Conservation (phyloP, 2,797 vertebrate genomes). For the Gastrophryne carolinensis region DNA sequence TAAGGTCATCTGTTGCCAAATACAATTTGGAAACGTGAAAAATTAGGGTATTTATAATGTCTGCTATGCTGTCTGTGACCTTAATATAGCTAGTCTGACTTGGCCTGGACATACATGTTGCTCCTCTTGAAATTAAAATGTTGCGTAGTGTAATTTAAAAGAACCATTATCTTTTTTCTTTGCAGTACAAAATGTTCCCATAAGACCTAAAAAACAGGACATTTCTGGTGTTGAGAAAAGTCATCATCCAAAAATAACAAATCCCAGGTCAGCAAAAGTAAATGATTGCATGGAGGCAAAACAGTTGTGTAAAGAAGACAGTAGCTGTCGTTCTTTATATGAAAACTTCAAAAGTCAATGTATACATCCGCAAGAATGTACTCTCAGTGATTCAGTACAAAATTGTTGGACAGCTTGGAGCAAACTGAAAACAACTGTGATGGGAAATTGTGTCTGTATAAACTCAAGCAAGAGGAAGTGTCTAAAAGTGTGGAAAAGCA, state of each 20-base stretch:
- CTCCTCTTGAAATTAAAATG: background rate
- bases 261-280: fast-evolving
- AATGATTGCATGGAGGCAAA: conserved; percentile 54
- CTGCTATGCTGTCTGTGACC: no score
- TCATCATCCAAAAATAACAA: background rate
- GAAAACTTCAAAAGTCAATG: conserved; percentile 63
- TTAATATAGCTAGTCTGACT: no score
- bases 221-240: conserved; percentile 27
- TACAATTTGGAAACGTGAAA: no score
- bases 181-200: conserved; percentile 7
- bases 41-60: no score
- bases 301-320: conserved; percentile 56
- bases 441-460: conserved; percentile 64
- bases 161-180: background rate
- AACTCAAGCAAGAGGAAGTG: conserved; percentile 59
- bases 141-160: background rate
- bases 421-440: conserved; percentile 56
- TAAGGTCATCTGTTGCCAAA: no score
- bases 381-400: background rate
- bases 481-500: conserved; percentile 57
- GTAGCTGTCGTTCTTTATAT: conserved; percentile 52
- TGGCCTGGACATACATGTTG: no score
- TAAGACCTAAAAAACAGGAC: background rate
- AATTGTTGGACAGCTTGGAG: conserved; percentile 59
- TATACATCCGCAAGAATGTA: conserved; percentile 50